Base-by-base conservation (phyloP, 2,888 invertebrate genomes). In the Malacosoma neustria region DNA sequence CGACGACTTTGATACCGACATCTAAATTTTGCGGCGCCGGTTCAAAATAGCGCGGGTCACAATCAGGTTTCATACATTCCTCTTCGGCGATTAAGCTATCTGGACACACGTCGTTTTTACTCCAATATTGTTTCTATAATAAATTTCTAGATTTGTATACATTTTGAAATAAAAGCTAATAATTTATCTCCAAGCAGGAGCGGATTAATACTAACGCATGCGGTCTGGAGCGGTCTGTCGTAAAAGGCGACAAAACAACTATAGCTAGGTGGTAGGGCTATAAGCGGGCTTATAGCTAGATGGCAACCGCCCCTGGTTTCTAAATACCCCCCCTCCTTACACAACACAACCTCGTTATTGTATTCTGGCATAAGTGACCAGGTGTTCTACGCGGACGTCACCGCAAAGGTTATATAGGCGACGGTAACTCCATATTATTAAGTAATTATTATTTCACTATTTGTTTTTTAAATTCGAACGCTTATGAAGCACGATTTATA, bases 1-100 rank as follows among this genome's bases (percentile, higher is more conserved):
- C 70, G 4, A 57, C 50, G 15, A 85, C 56, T 36, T 51, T 63
- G 37, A 87, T 74, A 1, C 86, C 86, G 1, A 61, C 56, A 3
- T 65, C 57, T 14, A 61, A 34, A 15, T 67, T 37, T 1, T 43
- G 34, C 0, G 67, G 65, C 1, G 66, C 42, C 0, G 54, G 40
- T 43, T 85, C 63, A 13, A 63, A 64, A 42, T 39, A 63, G 13
- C 39, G 46, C 5, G 34, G 15, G n/a, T 14, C 33, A 7, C 54
- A 64, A 1, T 34, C 14, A 0, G 36, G 31, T 0, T 55, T 54
- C 2, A 47, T 47, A 3, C 52, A 46, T 11, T 64, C 49, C 2
- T 61, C 59, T 0, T 61, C 62, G 0, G 33, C 35, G 1, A 31
- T 12, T 4, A 37, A 33, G 1, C 36, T 32, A 1, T 57, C 42